phyloP scores from a whole-genome alignment of 1,140 invertebrate genomes.

The Psilanteris sp. region DNA sequence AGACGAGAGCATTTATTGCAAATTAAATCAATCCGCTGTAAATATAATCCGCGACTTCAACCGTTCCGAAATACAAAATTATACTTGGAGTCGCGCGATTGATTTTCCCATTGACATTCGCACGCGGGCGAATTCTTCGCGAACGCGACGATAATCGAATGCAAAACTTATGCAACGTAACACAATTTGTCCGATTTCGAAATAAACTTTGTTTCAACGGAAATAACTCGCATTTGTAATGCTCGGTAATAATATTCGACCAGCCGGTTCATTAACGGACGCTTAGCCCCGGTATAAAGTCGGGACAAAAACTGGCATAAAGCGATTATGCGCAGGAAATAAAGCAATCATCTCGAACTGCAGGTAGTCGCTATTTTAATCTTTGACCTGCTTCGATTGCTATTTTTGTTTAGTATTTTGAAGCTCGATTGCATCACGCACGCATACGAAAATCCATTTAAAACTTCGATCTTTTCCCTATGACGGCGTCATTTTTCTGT shows the following conservation, averaged over 20 bases:
- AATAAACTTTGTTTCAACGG: conserved; percentile 7
- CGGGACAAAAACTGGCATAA: conserved; percentile 31
- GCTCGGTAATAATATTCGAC: conserved; percentile 22
- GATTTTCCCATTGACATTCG: no score
- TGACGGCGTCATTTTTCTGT: no score
- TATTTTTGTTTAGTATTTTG: conserved; percentile 39
- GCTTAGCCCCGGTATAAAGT: conserved; percentile 13
- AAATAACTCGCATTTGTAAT: conserved; percentile 25
- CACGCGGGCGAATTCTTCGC: no score
- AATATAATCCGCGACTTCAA: no score
- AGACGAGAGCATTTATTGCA: no score
- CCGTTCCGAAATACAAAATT: no score
- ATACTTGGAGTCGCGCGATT: no score
- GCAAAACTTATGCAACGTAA: no score
- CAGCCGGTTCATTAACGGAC: conserved; percentile 12
- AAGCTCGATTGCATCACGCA: conserved; percentile 32
- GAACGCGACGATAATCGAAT: no score
- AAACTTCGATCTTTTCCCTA: conserved; percentile 3
- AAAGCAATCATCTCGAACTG: conserved; percentile 37
- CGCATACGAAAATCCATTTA: conserved; percentile 4
- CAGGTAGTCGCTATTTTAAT: conserved; percentile 43
- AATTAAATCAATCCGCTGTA: no score
- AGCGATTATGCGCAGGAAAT: conserved; percentile 33
- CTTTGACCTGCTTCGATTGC: conserved; percentile 40
- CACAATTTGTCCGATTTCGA: conserved; percentile 11